A percentile compares a stretch with the other conserved stretches of the same genome.
These are phyloP conservation scores for Vanessa atalanta DNA, from an alignment of 1,140 invertebrate species.

Conservation along the genomic window DNA sequence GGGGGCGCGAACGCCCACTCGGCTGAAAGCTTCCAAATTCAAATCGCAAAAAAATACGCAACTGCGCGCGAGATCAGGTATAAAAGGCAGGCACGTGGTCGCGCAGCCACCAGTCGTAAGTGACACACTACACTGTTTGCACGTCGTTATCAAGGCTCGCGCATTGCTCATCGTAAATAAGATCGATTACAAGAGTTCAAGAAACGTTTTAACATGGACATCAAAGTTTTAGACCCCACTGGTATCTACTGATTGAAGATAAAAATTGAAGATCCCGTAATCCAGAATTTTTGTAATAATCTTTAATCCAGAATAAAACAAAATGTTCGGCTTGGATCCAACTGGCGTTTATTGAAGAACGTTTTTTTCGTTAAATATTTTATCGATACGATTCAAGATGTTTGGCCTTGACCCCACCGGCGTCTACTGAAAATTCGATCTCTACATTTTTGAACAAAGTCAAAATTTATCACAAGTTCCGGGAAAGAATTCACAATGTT, in stretches of 20 bases:
- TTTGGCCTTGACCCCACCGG: constrained; percentile 68
- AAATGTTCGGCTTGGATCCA: constrained; percentile 52
- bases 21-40: constrained; percentile 79
- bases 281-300: constrained; percentile 32
- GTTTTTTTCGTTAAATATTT: constrained; percentile 2
- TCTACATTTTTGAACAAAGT: constrained; percentile 31
- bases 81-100: constrained; percentile 73
- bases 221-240: constrained; percentile 73
- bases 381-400: constrained; percentile 49
- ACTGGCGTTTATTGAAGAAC: constrained; percentile 56
- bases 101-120: constrained; percentile 66
- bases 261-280: constrained; percentile 33
- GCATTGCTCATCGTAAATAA: constrained; percentile 72
- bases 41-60: constrained; percentile 76
- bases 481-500: constrained; percentile 55
- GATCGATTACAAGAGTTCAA: constrained; percentile 67
- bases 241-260: constrained; percentile 65
- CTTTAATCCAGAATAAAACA: constrained; percentile 28
- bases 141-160: constrained; percentile 55
- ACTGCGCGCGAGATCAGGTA: constrained; percentile 67
- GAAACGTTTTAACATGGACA: constrained; percentile 63
- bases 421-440: constrained; percentile 58
- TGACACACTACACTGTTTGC: constrained; percentile 53
- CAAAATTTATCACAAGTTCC: constrained; percentile 14
- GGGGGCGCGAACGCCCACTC: constrained; percentile 69